phyloP scores from a whole-genome alignment of 2,888 invertebrate species.

The Chesias legatella region DNA sequence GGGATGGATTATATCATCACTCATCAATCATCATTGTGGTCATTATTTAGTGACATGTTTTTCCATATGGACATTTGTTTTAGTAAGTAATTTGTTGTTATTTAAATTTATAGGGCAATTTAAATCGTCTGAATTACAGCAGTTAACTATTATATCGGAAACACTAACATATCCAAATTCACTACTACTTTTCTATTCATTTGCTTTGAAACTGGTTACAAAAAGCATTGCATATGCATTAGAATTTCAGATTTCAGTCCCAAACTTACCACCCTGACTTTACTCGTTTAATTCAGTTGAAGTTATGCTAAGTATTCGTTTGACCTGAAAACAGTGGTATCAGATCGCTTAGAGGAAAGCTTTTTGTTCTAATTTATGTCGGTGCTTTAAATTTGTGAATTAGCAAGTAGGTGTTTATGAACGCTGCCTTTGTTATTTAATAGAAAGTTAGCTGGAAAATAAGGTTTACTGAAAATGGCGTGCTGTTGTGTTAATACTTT shows the following conservation, averaged over 20 bases:
- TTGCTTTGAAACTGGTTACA: too few species aligned
- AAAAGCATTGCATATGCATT: background rate
- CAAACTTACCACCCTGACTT: constrained; percentile 11
- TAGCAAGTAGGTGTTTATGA: constrained; percentile 31
- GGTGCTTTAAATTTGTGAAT: constrained; percentile 37
- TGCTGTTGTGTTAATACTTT: too few species aligned
- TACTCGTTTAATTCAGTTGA: constrained; percentile 23
- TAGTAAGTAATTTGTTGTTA: too few species aligned
- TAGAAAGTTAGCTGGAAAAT: constrained; percentile 25
- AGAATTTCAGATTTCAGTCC: background rate
- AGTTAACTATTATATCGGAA: too few species aligned
- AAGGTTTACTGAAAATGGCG: background rate
- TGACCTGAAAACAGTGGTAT: constrained; percentile 47
- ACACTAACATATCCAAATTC: too few species aligned
- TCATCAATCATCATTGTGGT: too few species aligned
- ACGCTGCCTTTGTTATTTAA: constrained; percentile 34
- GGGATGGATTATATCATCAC: too few species aligned
- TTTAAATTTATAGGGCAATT: too few species aligned
- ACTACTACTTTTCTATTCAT: too few species aligned
- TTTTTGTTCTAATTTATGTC: constrained; percentile 49
- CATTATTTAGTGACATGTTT: too few species aligned
- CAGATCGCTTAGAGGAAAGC: constrained; percentile 44
- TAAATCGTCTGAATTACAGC: too few species aligned
- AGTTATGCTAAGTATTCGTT: constrained; percentile 43
- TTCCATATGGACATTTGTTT: too few species aligned